phyloP scores from a whole-genome alignment of 2,888 invertebrate species.

The Drosophila mimetica region DNA sequence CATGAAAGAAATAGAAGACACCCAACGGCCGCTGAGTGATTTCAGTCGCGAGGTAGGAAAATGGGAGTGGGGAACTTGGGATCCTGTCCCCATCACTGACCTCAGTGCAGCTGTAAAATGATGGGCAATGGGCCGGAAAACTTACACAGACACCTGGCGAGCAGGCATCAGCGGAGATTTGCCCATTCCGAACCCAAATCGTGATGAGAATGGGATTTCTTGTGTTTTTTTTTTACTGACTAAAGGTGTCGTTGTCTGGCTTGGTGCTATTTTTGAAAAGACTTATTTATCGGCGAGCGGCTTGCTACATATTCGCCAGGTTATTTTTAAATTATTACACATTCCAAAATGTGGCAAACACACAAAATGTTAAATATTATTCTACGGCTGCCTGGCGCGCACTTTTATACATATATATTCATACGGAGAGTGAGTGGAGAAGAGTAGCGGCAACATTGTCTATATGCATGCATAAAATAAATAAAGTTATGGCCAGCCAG shows the following conservation, averaged over 20 bases:
- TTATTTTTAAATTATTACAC: slow-evolving; percentile 83
- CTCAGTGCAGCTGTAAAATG: slow-evolving; percentile 67
- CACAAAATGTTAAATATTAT: slow-evolving; percentile 69
- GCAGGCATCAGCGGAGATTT: background rate
- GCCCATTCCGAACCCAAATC: background rate
- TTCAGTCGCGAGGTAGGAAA: slow-evolving; percentile 30
- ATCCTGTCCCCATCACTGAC: slow-evolving; percentile 63
- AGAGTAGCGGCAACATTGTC: slow-evolving; percentile 38
- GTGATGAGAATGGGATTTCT: slow-evolving; percentile 1
- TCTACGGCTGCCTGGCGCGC: slow-evolving; percentile 39
- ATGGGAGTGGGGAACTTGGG: slow-evolving; percentile 7
- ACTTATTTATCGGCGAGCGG: slow-evolving; percentile 72
- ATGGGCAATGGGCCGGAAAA: slow-evolving; percentile 58
- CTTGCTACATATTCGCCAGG: slow-evolving; percentile 69
- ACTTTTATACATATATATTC: slow-evolving; percentile 18
- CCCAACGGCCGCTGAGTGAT: slow-evolving; percentile 49
- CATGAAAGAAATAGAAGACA: slow-evolving; percentile 62
- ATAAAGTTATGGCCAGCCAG: slow-evolving; percentile 73
- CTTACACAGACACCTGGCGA: slow-evolving; percentile 16
- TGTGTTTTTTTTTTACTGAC: slow-evolving; percentile 9
- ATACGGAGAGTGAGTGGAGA: no score
- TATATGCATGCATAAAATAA: slow-evolving; percentile 65
- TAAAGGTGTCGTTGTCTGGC: slow-evolving; percentile 49
- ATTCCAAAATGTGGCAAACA: slow-evolving; percentile 82
- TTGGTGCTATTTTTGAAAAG: slow-evolving; percentile 60